phyloP scores from a whole-genome alignment of 2,113 vertebrate species.

The Melanocharis versteri region DNA sequence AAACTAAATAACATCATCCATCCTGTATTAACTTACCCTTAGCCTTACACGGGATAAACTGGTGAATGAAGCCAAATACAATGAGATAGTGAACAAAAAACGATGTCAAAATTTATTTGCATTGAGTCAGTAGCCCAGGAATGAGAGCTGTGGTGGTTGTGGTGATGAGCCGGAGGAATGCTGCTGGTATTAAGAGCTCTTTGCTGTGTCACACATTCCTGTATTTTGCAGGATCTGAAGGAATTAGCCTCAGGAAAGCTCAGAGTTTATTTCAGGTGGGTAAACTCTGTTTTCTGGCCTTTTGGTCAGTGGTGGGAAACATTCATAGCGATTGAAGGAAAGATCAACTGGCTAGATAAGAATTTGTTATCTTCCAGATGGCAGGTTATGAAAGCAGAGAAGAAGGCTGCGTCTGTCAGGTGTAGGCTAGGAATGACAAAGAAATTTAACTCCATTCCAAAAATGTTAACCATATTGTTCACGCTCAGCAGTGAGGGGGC shows the following conservation, averaged over 20 bases:
- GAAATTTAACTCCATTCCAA: slow-evolving; percentile 51
- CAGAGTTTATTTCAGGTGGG: slow-evolving; percentile 55
- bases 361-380: slow-evolving; percentile 50
- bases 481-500: slow-evolving; percentile 32
- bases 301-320: slow-evolving; percentile 17
- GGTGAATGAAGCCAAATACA: background rate
- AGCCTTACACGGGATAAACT: background rate
- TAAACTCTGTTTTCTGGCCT: slow-evolving; percentile 40
- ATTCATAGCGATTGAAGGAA: background rate
- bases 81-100: slow-evolving; percentile 16
- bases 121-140: slow-evolving; percentile 38
- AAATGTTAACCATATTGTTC: slow-evolving; percentile 59
- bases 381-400: slow-evolving; percentile 44
- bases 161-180: slow-evolving; percentile 43
- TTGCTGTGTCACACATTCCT: slow-evolving; percentile 59
- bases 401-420: background rate
- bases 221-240: slow-evolving; percentile 30
- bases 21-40: background rate
- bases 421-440: slow-evolving; percentile 29
- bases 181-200: slow-evolving; percentile 37
- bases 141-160: slow-evolving; percentile 13
- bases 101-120: slow-evolving; percentile 9
- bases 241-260: slow-evolving; percentile 53
- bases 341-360: slow-evolving; percentile 5
- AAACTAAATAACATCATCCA: background rate